Percentiles rank a stretch among this genome's conserved stretches.
Conservation (phyloP, 1,140 invertebrate species). For the Druon quercuslanigerum region DNA sequence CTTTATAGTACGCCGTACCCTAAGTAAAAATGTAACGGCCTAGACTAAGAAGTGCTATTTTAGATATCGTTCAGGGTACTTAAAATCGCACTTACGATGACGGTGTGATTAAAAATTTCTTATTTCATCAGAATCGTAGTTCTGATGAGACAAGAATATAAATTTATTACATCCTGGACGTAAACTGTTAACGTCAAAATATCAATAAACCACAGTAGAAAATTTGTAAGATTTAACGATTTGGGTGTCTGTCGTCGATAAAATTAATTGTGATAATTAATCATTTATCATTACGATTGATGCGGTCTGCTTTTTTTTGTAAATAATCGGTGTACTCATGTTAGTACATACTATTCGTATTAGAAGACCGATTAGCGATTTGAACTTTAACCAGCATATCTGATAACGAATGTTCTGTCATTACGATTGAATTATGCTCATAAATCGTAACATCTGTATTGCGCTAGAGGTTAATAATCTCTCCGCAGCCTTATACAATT, state of each 20-base stretch:
- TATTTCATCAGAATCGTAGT: too few species aligned
- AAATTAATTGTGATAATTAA: constrained; percentile 15
- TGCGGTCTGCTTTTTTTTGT: not conserved
- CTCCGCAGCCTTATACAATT: not conserved
- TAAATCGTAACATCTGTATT: constrained; percentile 2
- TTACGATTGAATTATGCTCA: not conserved
- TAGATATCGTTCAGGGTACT: too few species aligned
- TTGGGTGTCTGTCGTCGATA: constrained; percentile 18
- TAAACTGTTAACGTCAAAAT: not conserved
- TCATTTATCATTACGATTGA: constrained; percentile 5
- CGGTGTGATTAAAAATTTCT: too few species aligned
- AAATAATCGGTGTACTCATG: not conserved
- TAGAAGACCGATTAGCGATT: constrained; percentile 15
- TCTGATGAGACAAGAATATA: too few species aligned
- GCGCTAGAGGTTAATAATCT: not conserved
- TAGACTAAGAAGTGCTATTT: too few species aligned
- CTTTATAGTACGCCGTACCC: too few species aligned
- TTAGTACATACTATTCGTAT: not conserved
- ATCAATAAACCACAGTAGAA: not conserved
- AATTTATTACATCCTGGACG: not conserved
- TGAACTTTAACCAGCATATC: constrained; percentile 26
- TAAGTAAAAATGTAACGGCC: too few species aligned
- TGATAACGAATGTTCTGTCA: constrained; percentile 12
- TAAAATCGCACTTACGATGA: too few species aligned
- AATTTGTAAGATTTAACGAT: not conserved